A percentile compares a stretch with the other conserved stretches of the same genome.
These are phyloP conservation scores for Hylyphantes graminicola DNA, from an alignment of 1,140 invertebrate genomes.

Conservation along the genomic window DNA sequence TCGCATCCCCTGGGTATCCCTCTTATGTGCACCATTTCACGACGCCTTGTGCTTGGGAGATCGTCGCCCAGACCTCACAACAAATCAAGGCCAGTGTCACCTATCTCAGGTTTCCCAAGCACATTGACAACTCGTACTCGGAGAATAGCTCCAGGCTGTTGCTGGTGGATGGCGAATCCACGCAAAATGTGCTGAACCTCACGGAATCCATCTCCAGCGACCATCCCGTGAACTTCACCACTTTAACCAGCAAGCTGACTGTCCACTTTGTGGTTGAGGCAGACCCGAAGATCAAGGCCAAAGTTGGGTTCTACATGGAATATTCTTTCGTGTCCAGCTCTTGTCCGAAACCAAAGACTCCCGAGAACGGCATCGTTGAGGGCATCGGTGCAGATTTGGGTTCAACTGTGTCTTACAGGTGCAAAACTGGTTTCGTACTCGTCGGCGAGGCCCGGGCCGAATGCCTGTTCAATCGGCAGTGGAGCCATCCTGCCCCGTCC, in stretches of 20 bases:
- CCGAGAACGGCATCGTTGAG: constrained; percentile 40
- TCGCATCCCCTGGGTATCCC: constrained; percentile 60
- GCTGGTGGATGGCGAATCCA: constrained; percentile 35
- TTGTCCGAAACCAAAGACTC: constrained; percentile 38
- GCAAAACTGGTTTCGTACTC: constrained; percentile 43
- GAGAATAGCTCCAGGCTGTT: constrained; percentile 34
- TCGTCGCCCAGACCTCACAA: constrained; percentile 39
- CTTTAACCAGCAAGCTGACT: constrained; percentile 51
- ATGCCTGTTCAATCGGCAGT: constrained; percentile 52
- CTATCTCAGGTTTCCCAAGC: constrained; percentile 48
- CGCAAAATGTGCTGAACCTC: constrained; percentile 23
- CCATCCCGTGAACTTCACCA: constrained; percentile 34
- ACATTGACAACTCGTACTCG: constrained; percentile 16
- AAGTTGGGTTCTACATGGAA: constrained; percentile 51
- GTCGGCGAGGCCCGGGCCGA: constrained; percentile 46
- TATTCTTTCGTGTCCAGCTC: constrained; percentile 42
- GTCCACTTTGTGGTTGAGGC: constrained; percentile 26
- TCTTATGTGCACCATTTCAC: constrained; percentile 14
- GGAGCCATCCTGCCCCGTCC: constrained; percentile 48
- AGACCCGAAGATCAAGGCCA: constrained; percentile 18
- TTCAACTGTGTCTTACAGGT: constrained; percentile 51
- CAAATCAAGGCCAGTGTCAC: constrained; percentile 31
- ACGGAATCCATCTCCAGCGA: constrained; percentile 33
- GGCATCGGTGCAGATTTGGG: constrained; percentile 39
- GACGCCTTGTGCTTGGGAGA: constrained; percentile 53